Evolutionary conservation across 2,113 vertebrate species (phyloP).

Genomic region (Anser cygnoides): DNA sequence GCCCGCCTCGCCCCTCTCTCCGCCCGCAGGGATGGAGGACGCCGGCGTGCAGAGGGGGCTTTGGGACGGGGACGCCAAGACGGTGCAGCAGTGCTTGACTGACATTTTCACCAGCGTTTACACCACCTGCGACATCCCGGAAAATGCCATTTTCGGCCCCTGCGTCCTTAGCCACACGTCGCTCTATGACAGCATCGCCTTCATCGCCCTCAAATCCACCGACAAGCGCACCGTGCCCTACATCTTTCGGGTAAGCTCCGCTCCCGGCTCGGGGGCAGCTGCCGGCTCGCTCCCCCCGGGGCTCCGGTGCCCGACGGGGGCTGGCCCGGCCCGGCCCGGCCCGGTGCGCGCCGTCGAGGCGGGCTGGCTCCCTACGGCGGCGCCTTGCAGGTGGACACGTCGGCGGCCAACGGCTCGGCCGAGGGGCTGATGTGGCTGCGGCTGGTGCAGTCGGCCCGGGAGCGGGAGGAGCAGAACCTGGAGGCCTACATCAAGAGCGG

Average conservation of each 20-base stretch:
- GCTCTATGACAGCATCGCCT: conserved; percentile 97
- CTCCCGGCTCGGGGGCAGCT: not conserved
- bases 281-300: too few relatives aligned
- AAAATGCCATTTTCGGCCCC: conserved; percentile 96
- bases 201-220: conserved; percentile 94
- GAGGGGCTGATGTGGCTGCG: conserved; percentile 97
- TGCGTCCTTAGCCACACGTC: conserved; percentile 96
- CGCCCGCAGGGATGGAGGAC: conserved; percentile 87
- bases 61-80: conserved; percentile 95
- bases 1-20: too few relatives aligned
- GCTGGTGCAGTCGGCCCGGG: conserved; percentile 93
- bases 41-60: conserved; percentile 84
- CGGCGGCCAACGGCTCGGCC: conserved; percentile 90
- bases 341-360: too few relatives aligned
- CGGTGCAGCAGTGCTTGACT: conserved; percentile 95
- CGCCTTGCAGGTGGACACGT: conserved; percentile 90
- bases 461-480: conserved; percentile 95
- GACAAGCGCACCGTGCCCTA: conserved; percentile 97
- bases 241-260: conserved; percentile 89
- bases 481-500: conserved; percentile 98
- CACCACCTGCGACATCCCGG: conserved; percentile 96
- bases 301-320: not conserved
- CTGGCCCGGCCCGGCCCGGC: too few relatives aligned
- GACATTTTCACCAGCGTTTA: conserved; percentile 98
- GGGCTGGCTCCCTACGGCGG: too few relatives aligned